Conservation (phyloP, 2,113 vertebrate genomes). For the Peromyscus polionotus region DNA sequence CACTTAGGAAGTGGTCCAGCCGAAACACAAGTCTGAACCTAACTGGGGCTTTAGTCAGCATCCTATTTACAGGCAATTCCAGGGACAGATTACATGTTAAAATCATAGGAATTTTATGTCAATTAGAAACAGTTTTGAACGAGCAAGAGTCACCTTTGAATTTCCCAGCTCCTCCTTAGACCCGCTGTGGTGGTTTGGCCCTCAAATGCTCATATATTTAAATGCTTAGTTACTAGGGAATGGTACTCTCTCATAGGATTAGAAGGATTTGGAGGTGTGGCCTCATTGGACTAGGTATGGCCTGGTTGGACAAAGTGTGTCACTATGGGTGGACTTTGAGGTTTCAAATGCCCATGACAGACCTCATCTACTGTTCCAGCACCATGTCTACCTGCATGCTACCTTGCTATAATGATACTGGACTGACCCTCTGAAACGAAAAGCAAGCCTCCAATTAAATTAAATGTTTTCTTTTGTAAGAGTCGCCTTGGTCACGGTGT, state of each 20-base stretch:
- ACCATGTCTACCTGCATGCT: neutral
- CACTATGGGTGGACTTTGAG: neutral
- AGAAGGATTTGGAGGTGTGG: neutral
- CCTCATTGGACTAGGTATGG: neutral
- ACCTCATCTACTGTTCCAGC: neutral
- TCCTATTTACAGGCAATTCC: neutral
- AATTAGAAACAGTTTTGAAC: neutral
- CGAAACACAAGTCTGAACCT: neutral
- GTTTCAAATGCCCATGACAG: neutral
- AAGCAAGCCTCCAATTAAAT: neutral
- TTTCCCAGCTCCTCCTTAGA: neutral
- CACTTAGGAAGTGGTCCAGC: neutral
- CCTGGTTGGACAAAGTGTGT: neutral
- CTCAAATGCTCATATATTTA: neutral
- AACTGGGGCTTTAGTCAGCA: neutral
- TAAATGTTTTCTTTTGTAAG: neutral
- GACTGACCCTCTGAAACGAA: neutral
- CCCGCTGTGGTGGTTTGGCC: neutral
- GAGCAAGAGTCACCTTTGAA: neutral
- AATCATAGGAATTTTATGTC: neutral
- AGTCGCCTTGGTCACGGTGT: neutral
- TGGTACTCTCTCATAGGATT: neutral
- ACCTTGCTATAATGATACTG: neutral
- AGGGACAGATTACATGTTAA: neutral
- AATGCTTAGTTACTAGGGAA: neutral